Percentiles rank a stretch among this genome's conserved stretches.
These are phyloP conservation scores for Brachionus manjavacas DNA, from an alignment of 1,140 invertebrate species.

Conservation along the genomic window DNA sequence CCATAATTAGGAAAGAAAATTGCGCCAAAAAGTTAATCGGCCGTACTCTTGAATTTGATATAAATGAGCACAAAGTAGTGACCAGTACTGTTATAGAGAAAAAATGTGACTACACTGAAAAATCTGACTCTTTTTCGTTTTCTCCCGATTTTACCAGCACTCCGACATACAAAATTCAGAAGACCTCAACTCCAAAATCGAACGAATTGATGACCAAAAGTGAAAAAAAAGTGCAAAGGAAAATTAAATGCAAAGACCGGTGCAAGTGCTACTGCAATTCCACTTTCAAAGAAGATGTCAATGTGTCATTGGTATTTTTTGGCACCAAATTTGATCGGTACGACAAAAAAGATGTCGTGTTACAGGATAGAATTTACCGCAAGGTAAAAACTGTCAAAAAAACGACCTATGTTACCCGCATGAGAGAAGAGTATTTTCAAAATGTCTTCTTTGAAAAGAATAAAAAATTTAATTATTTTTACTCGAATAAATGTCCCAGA, in stretches of 20 bases:
- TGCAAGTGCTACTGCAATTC: conserved; percentile 15
- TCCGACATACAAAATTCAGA: not conserved
- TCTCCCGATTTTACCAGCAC: conserved; percentile 5
- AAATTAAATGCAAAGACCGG: not conserved
- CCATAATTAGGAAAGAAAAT: not conserved
- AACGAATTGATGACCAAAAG: not conserved
- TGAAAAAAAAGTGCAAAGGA: not conserved
- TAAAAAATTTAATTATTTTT: not conserved
- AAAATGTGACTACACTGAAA: not conserved
- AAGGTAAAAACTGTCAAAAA: conserved; percentile 6
- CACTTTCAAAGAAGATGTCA: not conserved
- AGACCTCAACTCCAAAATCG: not conserved
- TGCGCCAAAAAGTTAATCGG: not conserved
- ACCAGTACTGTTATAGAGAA: not conserved
- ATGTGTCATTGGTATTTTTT: not conserved
- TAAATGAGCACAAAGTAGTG: not conserved
- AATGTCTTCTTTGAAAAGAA: not conserved
- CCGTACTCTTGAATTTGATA: not conserved
- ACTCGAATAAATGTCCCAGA: not conserved
- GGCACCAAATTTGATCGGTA: not conserved
- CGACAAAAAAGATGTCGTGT: not conserved
- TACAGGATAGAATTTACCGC: not conserved
- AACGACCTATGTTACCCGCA: not conserved
- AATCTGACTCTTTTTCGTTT: not conserved
- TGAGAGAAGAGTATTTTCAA: not conserved